Evolutionary conservation across 2,888 invertebrate genomes (phyloP).

Genomic region (Chloroclysta siterata): DNA sequence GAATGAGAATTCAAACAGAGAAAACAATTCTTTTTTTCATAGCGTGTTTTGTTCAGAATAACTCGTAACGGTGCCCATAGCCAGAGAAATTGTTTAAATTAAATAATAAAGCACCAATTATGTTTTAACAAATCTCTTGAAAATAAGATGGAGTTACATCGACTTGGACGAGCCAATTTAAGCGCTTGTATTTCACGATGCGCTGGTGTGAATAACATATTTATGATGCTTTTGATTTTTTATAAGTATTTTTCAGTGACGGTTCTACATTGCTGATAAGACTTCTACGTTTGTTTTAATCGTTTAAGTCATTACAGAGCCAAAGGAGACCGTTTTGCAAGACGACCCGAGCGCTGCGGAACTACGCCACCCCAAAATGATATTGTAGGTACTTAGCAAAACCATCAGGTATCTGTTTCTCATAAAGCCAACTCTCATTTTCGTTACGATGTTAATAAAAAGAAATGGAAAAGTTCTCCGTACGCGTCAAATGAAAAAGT

Average conservation of each 20-base stretch:
- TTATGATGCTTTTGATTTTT: conserved; percentile 7
- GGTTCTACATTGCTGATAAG: conserved; percentile 14
- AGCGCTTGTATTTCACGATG: conserved; percentile 1
- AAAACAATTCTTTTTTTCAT: conserved; percentile 63
- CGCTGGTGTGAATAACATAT: conserved; percentile 1
- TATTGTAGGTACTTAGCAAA: conserved; percentile 60
- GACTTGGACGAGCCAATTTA: conserved; percentile 23
- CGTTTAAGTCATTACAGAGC: conserved; percentile 25
- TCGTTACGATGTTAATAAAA: conserved; percentile 83
- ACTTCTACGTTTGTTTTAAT: conserved; percentile 13
- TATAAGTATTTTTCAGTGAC: not conserved
- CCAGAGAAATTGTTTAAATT: conserved; percentile 54
- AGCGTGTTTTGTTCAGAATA: conserved; percentile 52
- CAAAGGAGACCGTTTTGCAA: conserved; percentile 15
- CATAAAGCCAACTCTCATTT: conserved; percentile 80
- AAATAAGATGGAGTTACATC: conserved; percentile 35
- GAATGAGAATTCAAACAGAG: conserved; percentile 63
- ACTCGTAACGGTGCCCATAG: conserved; percentile 52
- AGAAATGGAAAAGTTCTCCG: conserved; percentile 81
- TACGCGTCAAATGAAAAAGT: conserved; percentile 84
- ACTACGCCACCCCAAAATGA: conserved; percentile 39
- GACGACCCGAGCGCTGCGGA: conserved; percentile 23
- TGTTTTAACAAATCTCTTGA: conserved; percentile 51
- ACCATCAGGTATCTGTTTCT: conserved; percentile 76
- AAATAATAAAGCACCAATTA: conserved; percentile 56